Conservation (phyloP, 2,888 invertebrate species). For the Lingula anatina region DNA sequence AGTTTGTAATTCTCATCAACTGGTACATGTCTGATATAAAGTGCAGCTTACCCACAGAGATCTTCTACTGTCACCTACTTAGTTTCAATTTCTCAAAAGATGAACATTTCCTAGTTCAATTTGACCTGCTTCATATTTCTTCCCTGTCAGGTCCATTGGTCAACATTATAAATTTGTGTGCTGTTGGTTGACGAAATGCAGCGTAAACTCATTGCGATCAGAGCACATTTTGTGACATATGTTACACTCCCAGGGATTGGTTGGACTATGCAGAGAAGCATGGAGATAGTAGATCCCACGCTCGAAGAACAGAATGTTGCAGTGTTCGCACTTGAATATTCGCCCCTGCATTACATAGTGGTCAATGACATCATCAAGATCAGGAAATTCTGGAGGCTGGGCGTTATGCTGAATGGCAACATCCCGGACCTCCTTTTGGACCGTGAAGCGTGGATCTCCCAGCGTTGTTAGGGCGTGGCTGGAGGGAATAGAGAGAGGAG, state of each 20-base stretch:
- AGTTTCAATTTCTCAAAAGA: too few species aligned
- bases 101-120: too few species aligned
- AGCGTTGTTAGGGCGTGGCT: constrained; percentile 12
- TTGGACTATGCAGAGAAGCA: constrained; percentile 31
- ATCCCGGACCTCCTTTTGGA: constrained; percentile 13
- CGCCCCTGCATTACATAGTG: constrained; percentile 35
- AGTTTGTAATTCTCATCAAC: too few species aligned
- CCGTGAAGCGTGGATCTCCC: background rate
- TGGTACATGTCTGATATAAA: too few species aligned
- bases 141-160: too few species aligned
- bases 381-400: constrained; percentile 23
- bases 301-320: constrained; percentile 37
- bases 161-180: constrained; percentile 17
- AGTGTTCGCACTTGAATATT: constrained; percentile 34
- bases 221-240: constrained; percentile 35
- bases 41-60: too few species aligned
- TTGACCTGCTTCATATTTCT: too few species aligned
- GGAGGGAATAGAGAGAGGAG: constrained; percentile 12
- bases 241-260: constrained; percentile 36
- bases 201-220: constrained; percentile 38
- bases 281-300: constrained; percentile 39
- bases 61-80: too few species aligned
- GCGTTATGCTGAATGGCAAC: constrained; percentile 26
- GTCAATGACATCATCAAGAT: constrained; percentile 27
- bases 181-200: constrained; percentile 40